Evolutionary conservation across 1,140 invertebrate genomes (phyloP).

Genomic region (Macrosteles quadrilineatus): DNA sequence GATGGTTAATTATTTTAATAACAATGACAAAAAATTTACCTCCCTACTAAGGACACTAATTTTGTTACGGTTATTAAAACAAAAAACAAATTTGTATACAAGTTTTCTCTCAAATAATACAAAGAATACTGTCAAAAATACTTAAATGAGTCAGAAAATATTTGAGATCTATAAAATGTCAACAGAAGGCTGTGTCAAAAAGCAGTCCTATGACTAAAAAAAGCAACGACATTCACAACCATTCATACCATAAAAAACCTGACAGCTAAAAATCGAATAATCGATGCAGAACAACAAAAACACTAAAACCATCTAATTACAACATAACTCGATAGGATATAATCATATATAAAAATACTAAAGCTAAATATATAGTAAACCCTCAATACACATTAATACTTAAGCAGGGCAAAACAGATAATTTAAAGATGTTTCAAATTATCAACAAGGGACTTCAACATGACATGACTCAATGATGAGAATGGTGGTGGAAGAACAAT

Average conservation of each 20-base stretch:
- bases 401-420: not conserved
- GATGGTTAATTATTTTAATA: too few species aligned
- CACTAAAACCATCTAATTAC: constrained; percentile 3
- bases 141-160: not conserved
- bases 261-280: not conserved
- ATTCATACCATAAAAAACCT: not conserved
- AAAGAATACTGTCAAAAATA: constrained; percentile 1
- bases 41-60: too few species aligned
- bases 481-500: not conserved
- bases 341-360: constrained; percentile 12
- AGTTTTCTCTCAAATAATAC: too few species aligned
- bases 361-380: not conserved
- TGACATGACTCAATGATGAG: not conserved
- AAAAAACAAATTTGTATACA: not conserved
- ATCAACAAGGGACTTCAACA: constrained; percentile 1
- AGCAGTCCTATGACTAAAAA: not conserved
- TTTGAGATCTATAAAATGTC: constrained; percentile 11
- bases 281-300: constrained; percentile 7
- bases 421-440: not conserved
- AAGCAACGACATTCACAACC: constrained; percentile 8
- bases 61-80: too few species aligned
- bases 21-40: too few species aligned
- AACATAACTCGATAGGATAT: constrained; percentile 6
- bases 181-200: constrained; percentile 1
- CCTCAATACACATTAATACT: constrained; percentile 15